These are phyloP conservation scores for Trogon melanurus DNA, from an alignment of 2,113 vertebrate species.

Conservation along the genomic window DNA sequence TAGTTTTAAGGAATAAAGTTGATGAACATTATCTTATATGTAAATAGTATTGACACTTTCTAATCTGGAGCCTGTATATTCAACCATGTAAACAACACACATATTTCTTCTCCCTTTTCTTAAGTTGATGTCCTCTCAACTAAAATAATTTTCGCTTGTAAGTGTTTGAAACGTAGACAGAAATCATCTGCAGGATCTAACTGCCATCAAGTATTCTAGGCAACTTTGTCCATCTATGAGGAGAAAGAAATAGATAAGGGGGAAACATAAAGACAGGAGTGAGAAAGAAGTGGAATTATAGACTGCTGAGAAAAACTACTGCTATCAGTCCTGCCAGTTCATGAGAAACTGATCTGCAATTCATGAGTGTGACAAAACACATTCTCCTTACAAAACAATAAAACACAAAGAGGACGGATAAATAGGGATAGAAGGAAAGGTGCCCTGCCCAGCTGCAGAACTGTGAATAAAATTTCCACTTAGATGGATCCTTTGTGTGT, in stretches of 20 bases:
- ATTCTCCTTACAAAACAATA: constrained; percentile 28
- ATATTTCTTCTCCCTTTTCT: background rate
- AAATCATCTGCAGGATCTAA: constrained; percentile 10
- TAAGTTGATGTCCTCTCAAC: background rate
- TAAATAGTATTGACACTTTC: background rate
- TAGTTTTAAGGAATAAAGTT: background rate
- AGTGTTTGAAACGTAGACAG: background rate
- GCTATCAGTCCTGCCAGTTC: constrained; percentile 34
- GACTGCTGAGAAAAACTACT: constrained; percentile 14
- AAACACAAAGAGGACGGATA: background rate
- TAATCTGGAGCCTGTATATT: background rate
- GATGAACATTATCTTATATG: background rate
- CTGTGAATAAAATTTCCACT: background rate
- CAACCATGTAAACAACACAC: background rate
- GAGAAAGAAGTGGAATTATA: constrained; percentile 5
- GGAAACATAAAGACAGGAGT: constrained; percentile 2
- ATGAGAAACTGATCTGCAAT: constrained; percentile 56
- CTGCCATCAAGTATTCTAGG: background rate
- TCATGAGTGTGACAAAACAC: constrained; percentile 45
- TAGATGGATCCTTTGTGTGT: background rate
- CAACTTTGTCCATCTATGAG: background rate
- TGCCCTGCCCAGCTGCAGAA: background rate
- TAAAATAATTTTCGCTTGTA: background rate
- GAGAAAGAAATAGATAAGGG: constrained; percentile 22
- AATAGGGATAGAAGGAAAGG: background rate